Percentiles rank a stretch among this genome's conserved stretches.
Evolutionary conservation across 2,113 vertebrate species (phyloP).

Genomic region (Ursus arctos): DNA sequence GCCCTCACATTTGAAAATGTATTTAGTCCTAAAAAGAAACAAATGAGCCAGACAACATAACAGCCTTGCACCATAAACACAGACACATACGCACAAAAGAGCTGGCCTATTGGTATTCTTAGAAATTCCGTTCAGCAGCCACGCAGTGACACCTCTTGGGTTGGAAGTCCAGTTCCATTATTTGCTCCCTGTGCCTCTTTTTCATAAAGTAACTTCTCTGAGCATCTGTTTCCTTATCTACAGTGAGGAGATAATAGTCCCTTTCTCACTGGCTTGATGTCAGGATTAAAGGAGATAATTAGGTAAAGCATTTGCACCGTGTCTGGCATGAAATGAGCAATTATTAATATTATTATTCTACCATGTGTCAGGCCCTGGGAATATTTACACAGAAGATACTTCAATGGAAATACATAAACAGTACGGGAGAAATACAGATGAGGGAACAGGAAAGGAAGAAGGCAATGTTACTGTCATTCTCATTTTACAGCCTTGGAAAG

Average conservation of each 20-base stretch:
- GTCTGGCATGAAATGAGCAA: neutral
- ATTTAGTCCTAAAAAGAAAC: neutral
- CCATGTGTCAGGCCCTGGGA: neutral
- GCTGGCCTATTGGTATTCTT: neutral
- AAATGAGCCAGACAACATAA: neutral
- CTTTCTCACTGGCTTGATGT: neutral
- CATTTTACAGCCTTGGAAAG: neutral
- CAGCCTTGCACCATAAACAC: neutral
- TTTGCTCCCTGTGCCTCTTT: neutral
- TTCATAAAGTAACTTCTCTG: neutral
- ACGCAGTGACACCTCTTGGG: neutral
- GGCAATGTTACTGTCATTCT: neutral
- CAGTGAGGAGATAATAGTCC: neutral
- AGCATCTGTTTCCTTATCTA: neutral
- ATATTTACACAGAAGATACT: neutral
- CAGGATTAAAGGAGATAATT: conserved; percentile 20
- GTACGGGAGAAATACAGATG: neutral
- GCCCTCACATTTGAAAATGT: neutral
- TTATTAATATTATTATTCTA: neutral
- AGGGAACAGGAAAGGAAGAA: neutral
- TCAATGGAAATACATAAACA: neutral
- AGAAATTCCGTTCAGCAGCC: neutral
- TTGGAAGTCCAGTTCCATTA: neutral
- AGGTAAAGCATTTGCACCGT: neutral
- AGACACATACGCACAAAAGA: neutral